Percentiles rank a stretch among this genome's conserved stretches.
These are phyloP conservation scores for Chiloscyllium plagiosum DNA, from an alignment of 2,113 vertebrate species.

Conservation along the genomic window DNA sequence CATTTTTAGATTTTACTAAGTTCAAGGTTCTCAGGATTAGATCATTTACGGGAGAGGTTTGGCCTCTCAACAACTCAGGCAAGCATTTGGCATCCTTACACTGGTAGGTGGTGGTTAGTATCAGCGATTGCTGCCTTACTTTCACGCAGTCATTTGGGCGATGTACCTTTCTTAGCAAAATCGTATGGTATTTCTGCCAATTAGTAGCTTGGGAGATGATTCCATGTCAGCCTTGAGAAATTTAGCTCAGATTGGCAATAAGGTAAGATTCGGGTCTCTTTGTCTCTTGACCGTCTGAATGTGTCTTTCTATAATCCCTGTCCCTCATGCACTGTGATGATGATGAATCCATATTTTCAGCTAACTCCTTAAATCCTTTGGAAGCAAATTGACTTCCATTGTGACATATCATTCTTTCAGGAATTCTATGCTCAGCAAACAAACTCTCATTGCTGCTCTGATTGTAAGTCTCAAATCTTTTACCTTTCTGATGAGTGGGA, in stretches of 20 bases:
- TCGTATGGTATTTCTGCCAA: neutral
- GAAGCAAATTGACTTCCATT: neutral
- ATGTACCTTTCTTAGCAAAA: neutral
- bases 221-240: neutral
- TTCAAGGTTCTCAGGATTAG: too few relatives aligned
- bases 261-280: neutral
- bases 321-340: neutral
- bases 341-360: neutral
- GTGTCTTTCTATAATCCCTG: neutral
- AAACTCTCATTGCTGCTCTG: neutral
- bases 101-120: too few relatives aligned
- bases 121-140: neutral
- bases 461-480: neutral
- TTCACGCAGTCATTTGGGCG: neutral
- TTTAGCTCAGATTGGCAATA: neutral
- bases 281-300: neutral
- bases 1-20: neutral
- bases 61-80: neutral
- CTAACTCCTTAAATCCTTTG: neutral
- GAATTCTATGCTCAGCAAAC: neutral
- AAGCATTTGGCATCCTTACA: neutral
- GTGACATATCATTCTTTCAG: neutral
- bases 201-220: neutral
- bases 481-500: neutral
- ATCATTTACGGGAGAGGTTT: neutral